Evolutionary conservation across 2,888 invertebrate species (phyloP).

Genomic region (Chrysodeixis includens): DNA sequence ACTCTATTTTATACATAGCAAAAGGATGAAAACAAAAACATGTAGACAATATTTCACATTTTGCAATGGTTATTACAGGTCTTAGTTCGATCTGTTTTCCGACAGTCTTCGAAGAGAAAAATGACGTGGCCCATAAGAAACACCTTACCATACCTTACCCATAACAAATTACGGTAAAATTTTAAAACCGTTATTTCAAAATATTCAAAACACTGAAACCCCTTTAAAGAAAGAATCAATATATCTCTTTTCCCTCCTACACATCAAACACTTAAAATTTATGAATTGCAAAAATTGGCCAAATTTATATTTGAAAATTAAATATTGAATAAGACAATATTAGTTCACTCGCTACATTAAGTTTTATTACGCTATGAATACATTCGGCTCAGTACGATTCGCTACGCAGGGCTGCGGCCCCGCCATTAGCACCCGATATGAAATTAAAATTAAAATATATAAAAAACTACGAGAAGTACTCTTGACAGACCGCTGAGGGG

Average conservation of each 20-base stretch:
- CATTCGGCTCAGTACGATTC: constrained; percentile 84
- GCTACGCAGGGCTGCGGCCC: constrained; percentile 87
- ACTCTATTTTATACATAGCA: too few relatives aligned
- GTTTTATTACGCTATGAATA: constrained; percentile 87
- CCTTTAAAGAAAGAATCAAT: constrained; percentile 34
- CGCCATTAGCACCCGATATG: constrained; percentile 88
- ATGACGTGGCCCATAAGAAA: too few relatives aligned
- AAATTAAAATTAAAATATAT: constrained; percentile 90
- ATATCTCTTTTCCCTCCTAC: constrained; percentile 50
- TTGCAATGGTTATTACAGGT: too few relatives aligned
- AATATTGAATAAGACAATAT: constrained; percentile 89
- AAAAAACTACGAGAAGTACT: constrained; percentile 86
- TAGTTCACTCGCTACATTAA: constrained; percentile 89
- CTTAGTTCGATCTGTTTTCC: too few relatives aligned
- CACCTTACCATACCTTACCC: too few relatives aligned
- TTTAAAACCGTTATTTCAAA: constrained; percentile 12
- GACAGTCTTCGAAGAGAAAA: too few relatives aligned
- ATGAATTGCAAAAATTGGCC: constrained; percentile 83
- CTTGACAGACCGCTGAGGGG: constrained; percentile 88
- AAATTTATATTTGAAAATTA: constrained; percentile 84
- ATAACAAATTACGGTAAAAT: background rate
- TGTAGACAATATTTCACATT: too few relatives aligned
- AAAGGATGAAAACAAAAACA: too few relatives aligned
- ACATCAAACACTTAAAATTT: constrained; percentile 73
- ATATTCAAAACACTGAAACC: constrained; percentile 21